These are phyloP conservation scores for Oriolus oriolus DNA, from an alignment of 2,113 vertebrate genomes.

Conservation along the genomic window DNA sequence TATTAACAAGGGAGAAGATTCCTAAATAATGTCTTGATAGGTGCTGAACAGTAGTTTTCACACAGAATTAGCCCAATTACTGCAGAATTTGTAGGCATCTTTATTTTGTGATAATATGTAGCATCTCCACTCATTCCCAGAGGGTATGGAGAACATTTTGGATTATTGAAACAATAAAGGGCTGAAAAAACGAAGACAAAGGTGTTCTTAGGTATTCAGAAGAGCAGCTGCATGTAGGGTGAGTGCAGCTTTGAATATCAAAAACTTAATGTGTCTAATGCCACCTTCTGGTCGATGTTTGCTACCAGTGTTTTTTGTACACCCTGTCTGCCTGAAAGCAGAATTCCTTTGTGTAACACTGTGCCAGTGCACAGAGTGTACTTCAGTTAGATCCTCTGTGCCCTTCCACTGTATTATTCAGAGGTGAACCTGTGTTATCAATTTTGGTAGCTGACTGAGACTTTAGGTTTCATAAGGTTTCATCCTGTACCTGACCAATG, in stretches of 20 bases:
- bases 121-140: background rate
- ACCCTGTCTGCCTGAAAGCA: background rate
- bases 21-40: background rate
- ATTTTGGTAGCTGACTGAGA: background rate
- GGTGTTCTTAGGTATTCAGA: conserved; percentile 42
- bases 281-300: conserved; percentile 63
- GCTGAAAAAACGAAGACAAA: conserved; percentile 39
- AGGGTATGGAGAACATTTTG: background rate
- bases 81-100: conserved; percentile 6
- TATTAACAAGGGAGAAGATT: background rate
- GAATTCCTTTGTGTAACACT: background rate
- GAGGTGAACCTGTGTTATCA: background rate
- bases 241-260: conserved; percentile 43
- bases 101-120: background rate
- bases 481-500: background rate
- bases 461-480: background rate
- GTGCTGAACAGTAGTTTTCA: background rate
- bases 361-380: background rate
- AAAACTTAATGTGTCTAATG: conserved; percentile 60
- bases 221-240: background rate
- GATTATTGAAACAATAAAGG: background rate
- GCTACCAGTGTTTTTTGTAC: background rate
- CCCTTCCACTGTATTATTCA: background rate
- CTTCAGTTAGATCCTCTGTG: background rate
- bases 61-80: background rate